These are phyloP conservation scores for Uria lomvia DNA, from an alignment of 2,113 vertebrate genomes.

Conservation along the genomic window DNA sequence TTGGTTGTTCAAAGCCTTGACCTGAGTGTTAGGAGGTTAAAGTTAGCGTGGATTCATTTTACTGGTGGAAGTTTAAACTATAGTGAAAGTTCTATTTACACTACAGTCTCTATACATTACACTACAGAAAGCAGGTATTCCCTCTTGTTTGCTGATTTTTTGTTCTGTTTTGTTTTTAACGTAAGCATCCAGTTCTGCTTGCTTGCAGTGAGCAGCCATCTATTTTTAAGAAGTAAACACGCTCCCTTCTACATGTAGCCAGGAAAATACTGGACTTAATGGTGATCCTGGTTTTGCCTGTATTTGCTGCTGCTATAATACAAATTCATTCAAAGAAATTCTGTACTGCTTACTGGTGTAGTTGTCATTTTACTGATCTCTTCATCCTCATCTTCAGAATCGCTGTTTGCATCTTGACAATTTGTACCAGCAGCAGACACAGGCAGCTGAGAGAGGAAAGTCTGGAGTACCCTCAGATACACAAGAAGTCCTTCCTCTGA, in stretches of 20 bases:
- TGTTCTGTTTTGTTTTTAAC: neutral
- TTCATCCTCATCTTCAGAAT: constrained; percentile 93
- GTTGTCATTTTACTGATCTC: constrained; percentile 70
- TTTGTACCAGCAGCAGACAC: constrained; percentile 76
- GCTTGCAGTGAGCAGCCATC: neutral
- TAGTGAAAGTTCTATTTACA: neutral
- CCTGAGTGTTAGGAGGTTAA: neutral
- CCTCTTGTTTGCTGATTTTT: neutral
- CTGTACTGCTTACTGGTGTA: constrained; percentile 71
- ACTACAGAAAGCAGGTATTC: neutral
- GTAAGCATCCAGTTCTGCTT: neutral
- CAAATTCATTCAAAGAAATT: neutral
- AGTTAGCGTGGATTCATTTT: neutral
- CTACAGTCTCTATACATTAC: neutral
- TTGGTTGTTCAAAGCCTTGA: neutral
- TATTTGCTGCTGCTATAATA: neutral
- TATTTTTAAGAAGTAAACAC: neutral
- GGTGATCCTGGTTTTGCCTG: rapidly evolving
- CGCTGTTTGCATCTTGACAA: constrained; percentile 82
- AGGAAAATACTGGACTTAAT: neutral
- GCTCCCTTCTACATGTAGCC: neutral
- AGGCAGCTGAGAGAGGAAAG: constrained; percentile 86
- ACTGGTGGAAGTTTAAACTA: neutral
- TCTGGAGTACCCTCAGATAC: constrained; percentile 88
- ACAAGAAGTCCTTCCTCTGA: constrained; percentile 92